Evolutionary conservation across 2,113 vertebrate species (phyloP).

Genomic region (Mobula hypostoma): DNA sequence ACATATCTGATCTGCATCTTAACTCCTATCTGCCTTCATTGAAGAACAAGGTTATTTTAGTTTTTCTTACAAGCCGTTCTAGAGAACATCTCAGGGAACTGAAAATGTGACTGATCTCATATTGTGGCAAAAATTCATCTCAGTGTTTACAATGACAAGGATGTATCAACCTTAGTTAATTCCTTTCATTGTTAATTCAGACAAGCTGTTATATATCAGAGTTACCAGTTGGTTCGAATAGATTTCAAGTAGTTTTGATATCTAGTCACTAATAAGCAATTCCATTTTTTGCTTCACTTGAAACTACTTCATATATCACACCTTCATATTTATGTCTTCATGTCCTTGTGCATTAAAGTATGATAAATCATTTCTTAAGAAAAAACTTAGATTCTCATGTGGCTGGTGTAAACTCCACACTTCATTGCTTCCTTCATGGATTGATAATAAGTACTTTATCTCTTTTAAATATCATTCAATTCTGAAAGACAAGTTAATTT

Average conservation of each 20-base stretch:
- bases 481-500: background rate
- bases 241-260: background rate
- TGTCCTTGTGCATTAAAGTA: background rate
- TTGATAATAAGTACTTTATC: background rate
- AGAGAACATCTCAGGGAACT: background rate
- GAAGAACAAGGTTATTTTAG: background rate
- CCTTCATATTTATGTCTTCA: background rate
- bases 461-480: background rate
- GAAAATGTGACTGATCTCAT: background rate
- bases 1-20: background rate
- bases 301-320: background rate
- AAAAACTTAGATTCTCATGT: background rate
- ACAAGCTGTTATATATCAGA: background rate
- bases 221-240: background rate
- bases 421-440: background rate
- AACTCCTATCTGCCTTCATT: background rate
- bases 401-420: background rate
- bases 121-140: background rate
- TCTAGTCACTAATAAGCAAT: background rate
- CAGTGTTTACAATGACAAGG: background rate
- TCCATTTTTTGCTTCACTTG: background rate
- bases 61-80: background rate
- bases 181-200: background rate
- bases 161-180: background rate
- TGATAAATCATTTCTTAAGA: background rate